These are phyloP conservation scores for Phymanthus crucifer DNA, from an alignment of 92 coral and sea anemone species.

Conservation along the genomic window DNA sequence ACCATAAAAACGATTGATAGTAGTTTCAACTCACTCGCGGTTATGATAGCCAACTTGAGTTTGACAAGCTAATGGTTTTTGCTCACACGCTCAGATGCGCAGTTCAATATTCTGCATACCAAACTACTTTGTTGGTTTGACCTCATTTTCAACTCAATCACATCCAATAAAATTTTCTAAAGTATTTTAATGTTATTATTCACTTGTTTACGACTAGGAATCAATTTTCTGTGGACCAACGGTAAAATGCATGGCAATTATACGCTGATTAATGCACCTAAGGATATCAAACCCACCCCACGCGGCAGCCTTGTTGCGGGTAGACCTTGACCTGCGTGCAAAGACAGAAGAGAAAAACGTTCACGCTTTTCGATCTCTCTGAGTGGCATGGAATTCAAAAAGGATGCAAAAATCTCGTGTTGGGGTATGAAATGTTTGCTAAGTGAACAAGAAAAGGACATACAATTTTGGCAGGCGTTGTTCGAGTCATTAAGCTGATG, in stretches of 20 bases:
- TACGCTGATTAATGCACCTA: conserved; percentile 4
- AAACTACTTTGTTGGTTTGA: background rate
- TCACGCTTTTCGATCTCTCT: background rate
- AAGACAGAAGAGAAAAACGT: conserved; percentile 8
- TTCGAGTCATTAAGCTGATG: conserved; percentile 25
- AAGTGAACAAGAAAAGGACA: background rate
- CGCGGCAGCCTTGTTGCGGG: conserved; percentile 41
- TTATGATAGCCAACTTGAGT: conserved; percentile 16
- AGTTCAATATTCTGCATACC: background rate
- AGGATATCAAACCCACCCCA: conserved; percentile 11
- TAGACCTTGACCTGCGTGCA: conserved; percentile 30
- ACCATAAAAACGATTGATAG: conserved; percentile 22
- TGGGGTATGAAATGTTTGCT: conserved; percentile 21
- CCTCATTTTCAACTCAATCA: background rate
- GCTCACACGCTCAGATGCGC: background rate
- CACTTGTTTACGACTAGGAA: background rate
- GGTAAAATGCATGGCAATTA: conserved; percentile 6
- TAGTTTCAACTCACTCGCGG: conserved; percentile 36
- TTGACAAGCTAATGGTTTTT: conserved; percentile 25
- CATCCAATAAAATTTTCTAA: background rate
- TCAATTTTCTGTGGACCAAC: conserved; percentile 6
- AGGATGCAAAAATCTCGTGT: background rate
- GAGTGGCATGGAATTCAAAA: conserved; percentile 5
- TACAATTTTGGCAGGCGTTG: conserved; percentile 5
- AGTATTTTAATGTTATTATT: background rate